phyloP scores from a whole-genome alignment of 2,888 invertebrate genomes.

The Euclidia mi region DNA sequence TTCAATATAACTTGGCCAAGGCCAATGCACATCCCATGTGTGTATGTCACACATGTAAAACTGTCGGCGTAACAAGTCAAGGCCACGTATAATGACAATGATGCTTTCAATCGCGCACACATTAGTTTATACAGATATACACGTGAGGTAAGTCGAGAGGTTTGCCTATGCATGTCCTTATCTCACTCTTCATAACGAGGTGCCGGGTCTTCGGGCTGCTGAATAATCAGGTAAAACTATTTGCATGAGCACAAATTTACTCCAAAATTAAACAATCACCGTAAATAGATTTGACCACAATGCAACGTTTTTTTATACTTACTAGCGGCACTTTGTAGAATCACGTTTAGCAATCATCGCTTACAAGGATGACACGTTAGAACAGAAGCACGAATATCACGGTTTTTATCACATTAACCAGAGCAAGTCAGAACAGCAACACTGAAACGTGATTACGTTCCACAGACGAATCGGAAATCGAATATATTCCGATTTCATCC shows the following conservation, averaged over 20 bases:
- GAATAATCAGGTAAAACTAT: conserved; percentile 73
- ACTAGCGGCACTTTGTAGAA: conserved; percentile 68
- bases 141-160: conserved; percentile 81
- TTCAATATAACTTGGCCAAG: conserved; percentile 64
- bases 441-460: conserved; percentile 82
- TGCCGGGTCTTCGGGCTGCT: conserved; percentile 77
- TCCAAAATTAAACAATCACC: conserved; percentile 87
- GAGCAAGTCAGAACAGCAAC: conserved; percentile 56
- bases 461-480: conserved; percentile 94
- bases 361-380: conserved; percentile 74
- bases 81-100: conserved; percentile 76
- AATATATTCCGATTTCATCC: conserved; percentile 95
- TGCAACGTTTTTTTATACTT: conserved; percentile 55
- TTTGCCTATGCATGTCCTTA: conserved; percentile 71
- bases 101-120: conserved; percentile 73
- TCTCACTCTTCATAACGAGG: conserved; percentile 70
- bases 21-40: conserved; percentile 61
- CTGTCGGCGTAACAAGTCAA: conserved; percentile 72
- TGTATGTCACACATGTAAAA: conserved; percentile 56
- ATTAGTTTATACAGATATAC: conserved; percentile 73
- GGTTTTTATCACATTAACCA: conserved; percentile 81
- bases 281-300: conserved; percentile 55
- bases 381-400: conserved; percentile 79
- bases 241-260: conserved; percentile 79
- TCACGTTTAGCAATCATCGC: conserved; percentile 71